phyloP scores from a whole-genome alignment of 1,140 invertebrate genomes.

The Hyles euphorbiae region DNA sequence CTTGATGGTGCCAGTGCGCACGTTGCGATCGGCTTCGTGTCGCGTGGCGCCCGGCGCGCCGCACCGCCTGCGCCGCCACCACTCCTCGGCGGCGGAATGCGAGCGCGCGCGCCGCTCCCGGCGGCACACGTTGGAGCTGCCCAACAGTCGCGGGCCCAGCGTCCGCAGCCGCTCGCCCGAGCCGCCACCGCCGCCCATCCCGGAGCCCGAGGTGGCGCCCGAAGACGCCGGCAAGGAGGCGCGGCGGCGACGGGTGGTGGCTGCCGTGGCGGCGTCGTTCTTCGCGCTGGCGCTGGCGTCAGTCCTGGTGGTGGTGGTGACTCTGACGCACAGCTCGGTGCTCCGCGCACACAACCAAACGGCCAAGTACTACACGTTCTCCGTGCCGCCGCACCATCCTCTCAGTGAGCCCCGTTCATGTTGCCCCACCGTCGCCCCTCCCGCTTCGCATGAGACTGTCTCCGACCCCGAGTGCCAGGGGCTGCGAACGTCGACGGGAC shows the following conservation, averaged over 20 bases:
- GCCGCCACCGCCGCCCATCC: slow-evolving; percentile 46
- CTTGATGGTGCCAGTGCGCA: slow-evolving; percentile 64
- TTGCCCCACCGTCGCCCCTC: slow-evolving; percentile 73
- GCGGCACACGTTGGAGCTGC: slow-evolving; percentile 57
- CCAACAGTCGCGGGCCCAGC: slow-evolving; percentile 57
- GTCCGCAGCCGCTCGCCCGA: slow-evolving; percentile 60
- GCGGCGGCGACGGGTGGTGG: slow-evolving; percentile 79
- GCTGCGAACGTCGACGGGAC: slow-evolving; percentile 62
- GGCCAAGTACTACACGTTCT: slow-evolving; percentile 79
- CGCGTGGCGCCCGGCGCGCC: slow-evolving; percentile 57
- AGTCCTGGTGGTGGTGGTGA: slow-evolving; percentile 82
- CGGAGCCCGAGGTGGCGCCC: slow-evolving; percentile 50
- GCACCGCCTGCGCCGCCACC: slow-evolving; percentile 59
- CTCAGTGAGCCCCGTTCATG: slow-evolving; percentile 75
- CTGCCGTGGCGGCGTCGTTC: slow-evolving; percentile 80
- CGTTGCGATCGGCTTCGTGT: slow-evolving; percentile 62
- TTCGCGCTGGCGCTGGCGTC: slow-evolving; percentile 81
- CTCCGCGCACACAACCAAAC: slow-evolving; percentile 76
- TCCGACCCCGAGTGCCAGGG: slow-evolving; percentile 67
- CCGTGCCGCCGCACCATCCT: slow-evolving; percentile 76
- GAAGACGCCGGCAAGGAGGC: slow-evolving; percentile 71
- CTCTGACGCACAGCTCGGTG: slow-evolving; percentile 80
- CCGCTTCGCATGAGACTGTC: slow-evolving; percentile 73
- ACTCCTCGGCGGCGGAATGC: slow-evolving; percentile 66
- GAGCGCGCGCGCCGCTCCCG: slow-evolving; percentile 61